A percentile compares a stretch with the other conserved stretches of the same genome.
Conservation (phyloP, 2,888 invertebrate species). For the Sphinx pinastri region DNA sequence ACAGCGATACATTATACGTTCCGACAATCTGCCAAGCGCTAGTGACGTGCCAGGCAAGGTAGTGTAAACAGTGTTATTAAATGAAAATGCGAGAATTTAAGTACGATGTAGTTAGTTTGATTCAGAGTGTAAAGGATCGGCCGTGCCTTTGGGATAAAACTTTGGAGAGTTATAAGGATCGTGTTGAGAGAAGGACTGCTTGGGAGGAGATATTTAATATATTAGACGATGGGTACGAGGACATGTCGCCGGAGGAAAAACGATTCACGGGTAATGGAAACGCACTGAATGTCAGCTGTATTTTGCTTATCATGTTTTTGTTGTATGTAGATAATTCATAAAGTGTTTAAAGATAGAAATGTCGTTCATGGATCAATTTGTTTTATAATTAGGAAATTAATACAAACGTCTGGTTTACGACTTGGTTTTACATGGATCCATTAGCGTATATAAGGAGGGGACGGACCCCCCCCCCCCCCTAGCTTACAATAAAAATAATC, state of each 20-base stretch:
- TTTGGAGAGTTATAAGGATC: slow-evolving; percentile 71
- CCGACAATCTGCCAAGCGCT: slow-evolving; percentile 52
- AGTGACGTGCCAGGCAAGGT: slow-evolving; percentile 62
- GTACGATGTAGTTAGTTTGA: slow-evolving; percentile 64
- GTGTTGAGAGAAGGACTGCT: slow-evolving; percentile 63
- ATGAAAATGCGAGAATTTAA: slow-evolving; percentile 65
- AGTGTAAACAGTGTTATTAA: slow-evolving; percentile 56
- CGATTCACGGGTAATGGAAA: slow-evolving; percentile 60
- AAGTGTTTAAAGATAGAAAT: no score
- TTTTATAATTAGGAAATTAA: no score
- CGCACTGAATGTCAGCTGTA: slow-evolving; percentile 30
- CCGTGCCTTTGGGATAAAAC: slow-evolving; percentile 75
- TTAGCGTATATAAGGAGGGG: no score
- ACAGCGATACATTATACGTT: slow-evolving; percentile 55
- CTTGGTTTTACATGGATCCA: no score
- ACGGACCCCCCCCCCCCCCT: no score
- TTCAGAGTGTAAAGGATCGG: slow-evolving; percentile 57
- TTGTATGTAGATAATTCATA: no score
- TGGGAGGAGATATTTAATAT: slow-evolving; percentile 72
- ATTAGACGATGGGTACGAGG: slow-evolving; percentile 63
- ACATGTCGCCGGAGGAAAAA: slow-evolving; percentile 63
- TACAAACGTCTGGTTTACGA: no score
- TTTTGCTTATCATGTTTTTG: not conserved
- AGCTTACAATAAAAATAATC: no score
- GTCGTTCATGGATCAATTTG: no score